Evolutionary conservation across 2,113 vertebrate species (phyloP).

Genomic region (Tachysurus fulvidraco): DNA sequence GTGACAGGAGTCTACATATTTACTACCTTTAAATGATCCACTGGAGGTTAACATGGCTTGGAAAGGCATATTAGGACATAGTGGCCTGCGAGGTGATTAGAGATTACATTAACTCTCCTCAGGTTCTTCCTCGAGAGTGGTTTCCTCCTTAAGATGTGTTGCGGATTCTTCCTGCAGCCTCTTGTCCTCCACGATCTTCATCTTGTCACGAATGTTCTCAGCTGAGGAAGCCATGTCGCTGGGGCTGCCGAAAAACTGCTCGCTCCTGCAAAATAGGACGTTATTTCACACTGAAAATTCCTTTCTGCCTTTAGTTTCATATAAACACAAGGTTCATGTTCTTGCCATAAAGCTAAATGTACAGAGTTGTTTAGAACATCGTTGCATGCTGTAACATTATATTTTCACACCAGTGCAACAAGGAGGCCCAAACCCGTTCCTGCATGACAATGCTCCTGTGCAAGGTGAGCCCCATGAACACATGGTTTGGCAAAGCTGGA

Average conservation of each 20-base stretch:
- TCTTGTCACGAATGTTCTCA: conserved; percentile 89
- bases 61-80: conserved; percentile 68
- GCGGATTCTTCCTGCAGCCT: conserved; percentile 72
- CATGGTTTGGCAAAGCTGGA: too few species aligned
- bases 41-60: conserved; percentile 79
- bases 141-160: conserved; percentile 66
- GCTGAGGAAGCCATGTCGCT: conserved; percentile 90
- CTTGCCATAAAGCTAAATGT: neutral
- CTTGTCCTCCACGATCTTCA: conserved; percentile 89
- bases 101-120: conserved; percentile 66
- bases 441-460: too few species aligned
- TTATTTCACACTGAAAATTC: neutral
- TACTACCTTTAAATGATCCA: conserved; percentile 72
- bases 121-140: conserved; percentile 54
- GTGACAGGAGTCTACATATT: conserved; percentile 49
- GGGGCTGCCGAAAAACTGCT: conserved; percentile 94
- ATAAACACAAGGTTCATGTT: neutral
- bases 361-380: too few species aligned
- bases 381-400: too few species aligned
- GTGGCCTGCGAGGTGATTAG: conserved; percentile 28
- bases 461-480: too few species aligned
- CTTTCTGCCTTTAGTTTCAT: neutral
- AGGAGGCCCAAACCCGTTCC: too few species aligned
- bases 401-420: too few species aligned
- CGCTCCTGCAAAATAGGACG: conserved; percentile 73